Evolutionary conservation across 2,797 vertebrate genomes (phyloP).

Genomic region (Argyrosomus regius): DNA sequence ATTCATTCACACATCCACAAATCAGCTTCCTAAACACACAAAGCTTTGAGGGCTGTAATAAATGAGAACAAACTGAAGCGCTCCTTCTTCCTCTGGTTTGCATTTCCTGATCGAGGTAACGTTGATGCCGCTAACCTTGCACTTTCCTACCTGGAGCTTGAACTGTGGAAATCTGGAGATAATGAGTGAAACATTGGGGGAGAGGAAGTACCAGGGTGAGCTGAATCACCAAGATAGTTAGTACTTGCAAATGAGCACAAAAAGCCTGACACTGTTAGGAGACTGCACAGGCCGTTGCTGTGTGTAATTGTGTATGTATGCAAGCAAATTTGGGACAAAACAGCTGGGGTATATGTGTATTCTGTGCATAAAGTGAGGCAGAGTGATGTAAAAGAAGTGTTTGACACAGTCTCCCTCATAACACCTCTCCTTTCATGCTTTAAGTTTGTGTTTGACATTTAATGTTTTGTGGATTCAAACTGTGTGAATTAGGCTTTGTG

Average conservation of each 20-base stretch:
- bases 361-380: background rate
- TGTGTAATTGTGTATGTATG: slow-evolving; percentile 2
- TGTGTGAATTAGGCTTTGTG: background rate
- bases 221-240: slow-evolving; percentile 45
- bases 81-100: slow-evolving; percentile 62
- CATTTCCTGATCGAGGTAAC: slow-evolving; percentile 54
- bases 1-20: slow-evolving; percentile 52
- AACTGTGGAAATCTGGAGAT: slow-evolving; percentile 65
- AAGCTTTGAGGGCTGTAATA: slow-evolving; percentile 67
- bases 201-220: slow-evolving; percentile 44
- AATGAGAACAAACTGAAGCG: slow-evolving; percentile 63
- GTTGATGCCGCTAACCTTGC: slow-evolving; percentile 55
- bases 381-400: background rate
- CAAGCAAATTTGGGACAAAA: background rate
- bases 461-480: background rate
- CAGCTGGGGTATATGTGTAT: background rate
- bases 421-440: too few species aligned
- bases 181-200: slow-evolving; percentile 58
- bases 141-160: slow-evolving; percentile 69
- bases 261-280: slow-evolving; percentile 14
- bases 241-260: slow-evolving; percentile 54
- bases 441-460: background rate
- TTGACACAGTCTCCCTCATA: too few species aligned
- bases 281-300: slow-evolving; percentile 1
- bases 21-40: slow-evolving; percentile 71